These are phyloP conservation scores for Zaprionus lachaisei DNA, from an alignment of 1,140 invertebrate species.

Conservation along the genomic window DNA sequence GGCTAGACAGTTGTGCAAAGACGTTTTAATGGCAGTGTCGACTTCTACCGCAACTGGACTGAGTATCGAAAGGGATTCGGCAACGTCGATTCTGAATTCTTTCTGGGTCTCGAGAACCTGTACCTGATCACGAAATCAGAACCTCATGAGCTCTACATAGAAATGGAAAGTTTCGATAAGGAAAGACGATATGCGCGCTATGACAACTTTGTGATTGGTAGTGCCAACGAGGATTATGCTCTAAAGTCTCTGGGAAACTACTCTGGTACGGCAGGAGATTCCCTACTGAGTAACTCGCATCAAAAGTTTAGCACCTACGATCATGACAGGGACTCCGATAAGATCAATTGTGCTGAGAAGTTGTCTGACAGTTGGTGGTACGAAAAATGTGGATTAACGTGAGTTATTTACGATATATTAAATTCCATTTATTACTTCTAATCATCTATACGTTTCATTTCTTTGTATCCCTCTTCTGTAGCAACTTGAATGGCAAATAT, in stretches of 20 bases:
- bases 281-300: not conserved
- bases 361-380: conserved; percentile 11
- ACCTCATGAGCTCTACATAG: conserved; percentile 28
- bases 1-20: conserved; percentile 16
- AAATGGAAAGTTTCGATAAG: conserved; percentile 14
- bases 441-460: not conserved
- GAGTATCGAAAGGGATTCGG: conserved; percentile 18
- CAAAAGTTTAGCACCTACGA: conserved; percentile 23
- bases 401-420: not conserved
- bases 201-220: conserved; percentile 16
- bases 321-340: conserved; percentile 2
- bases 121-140: conserved; percentile 2
- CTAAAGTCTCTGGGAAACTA: conserved; percentile 5
- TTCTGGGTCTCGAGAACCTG: conserved; percentile 14
- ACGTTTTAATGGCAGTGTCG: conserved; percentile 9
- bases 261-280: conserved; percentile 19
- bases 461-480: not conserved
- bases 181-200: conserved; percentile 4
- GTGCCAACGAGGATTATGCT: conserved; percentile 10
- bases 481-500: conserved; percentile 24
- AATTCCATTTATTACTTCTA: not conserved
- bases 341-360: not conserved
- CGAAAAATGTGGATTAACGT: conserved; percentile 9
- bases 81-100: not conserved
- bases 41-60: conserved; percentile 17